A percentile compares a stretch with the other conserved stretches of the same genome.
Conservation (phyloP, 2,888 invertebrate genomes). For the Apotomis capreana region DNA sequence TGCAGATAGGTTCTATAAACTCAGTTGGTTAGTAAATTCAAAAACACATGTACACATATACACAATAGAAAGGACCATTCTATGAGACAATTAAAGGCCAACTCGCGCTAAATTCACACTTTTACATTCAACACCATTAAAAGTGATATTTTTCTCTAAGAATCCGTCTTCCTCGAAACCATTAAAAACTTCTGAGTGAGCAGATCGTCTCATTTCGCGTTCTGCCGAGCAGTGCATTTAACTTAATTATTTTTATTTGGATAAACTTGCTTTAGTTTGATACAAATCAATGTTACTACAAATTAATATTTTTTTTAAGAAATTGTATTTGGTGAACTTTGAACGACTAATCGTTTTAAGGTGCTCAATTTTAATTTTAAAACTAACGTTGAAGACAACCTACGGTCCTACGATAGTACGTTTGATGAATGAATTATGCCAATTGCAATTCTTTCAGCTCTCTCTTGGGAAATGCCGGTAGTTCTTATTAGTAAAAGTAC, state of each 20-base stretch:
- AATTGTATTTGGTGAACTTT: too few species aligned
- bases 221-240: conserved; percentile 7
- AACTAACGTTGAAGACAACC: too few species aligned
- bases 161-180: neutral
- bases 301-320: too few species aligned
- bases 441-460: too few species aligned
- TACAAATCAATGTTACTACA: neutral
- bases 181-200: conserved; percentile 36
- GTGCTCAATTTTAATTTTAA: too few species aligned
- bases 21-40: too few species aligned
- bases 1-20: too few species aligned
- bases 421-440: too few species aligned
- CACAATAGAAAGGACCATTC: neutral
- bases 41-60: neutral
- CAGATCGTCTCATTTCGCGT: conserved; percentile 7
- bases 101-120: neutral
- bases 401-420: too few species aligned
- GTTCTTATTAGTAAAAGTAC: too few species aligned
- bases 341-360: too few species aligned
- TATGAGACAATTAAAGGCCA: neutral
- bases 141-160: conserved; percentile 9
- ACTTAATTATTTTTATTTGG: conserved; percentile 21
- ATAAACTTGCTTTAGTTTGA: neutral
- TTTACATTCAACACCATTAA: conserved; percentile 11
- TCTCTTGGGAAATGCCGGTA: too few species aligned